phyloP scores from a whole-genome alignment of 2,797 vertebrate genomes.

The Thunnus albacares region DNA sequence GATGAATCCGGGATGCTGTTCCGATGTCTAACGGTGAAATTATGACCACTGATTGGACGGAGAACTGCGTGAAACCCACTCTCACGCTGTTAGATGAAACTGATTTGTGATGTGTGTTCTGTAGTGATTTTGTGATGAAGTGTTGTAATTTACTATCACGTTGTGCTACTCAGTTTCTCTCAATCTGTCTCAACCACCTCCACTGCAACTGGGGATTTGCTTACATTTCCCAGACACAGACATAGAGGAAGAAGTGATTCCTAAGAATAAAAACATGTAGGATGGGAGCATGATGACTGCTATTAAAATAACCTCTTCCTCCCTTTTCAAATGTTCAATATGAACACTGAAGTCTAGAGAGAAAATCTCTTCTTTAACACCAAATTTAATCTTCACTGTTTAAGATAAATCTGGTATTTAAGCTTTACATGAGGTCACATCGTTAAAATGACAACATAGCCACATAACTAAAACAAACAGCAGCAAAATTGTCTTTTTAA shows the following conservation, averaged over 20 bases:
- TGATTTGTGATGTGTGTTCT: slow-evolving; percentile 26
- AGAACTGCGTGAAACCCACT: slow-evolving; percentile 3
- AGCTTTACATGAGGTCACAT: background rate
- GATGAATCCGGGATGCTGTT: slow-evolving; percentile 2
- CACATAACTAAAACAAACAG: background rate
- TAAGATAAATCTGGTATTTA: background rate
- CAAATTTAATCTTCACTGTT: background rate
- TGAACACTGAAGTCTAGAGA: too few species aligned
- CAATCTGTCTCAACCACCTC: slow-evolving; percentile 31
- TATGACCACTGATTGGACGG: slow-evolving; percentile 7
- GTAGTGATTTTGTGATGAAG: slow-evolving; percentile 28
- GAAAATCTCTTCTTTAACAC: background rate
- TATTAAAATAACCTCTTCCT: background rate
- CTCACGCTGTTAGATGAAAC: slow-evolving; percentile 16
- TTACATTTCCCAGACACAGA: slow-evolving; percentile 25
- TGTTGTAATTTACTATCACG: slow-evolving; percentile 35
- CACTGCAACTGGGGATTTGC: slow-evolving; percentile 8
- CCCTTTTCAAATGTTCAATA: too few species aligned
- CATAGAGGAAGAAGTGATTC: background rate
- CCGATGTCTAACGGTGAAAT: slow-evolving; percentile 23
- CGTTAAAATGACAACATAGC: background rate
- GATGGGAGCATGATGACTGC: too few species aligned
- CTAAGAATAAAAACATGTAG: too few species aligned
- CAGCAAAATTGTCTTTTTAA: background rate
- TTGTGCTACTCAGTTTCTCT: slow-evolving; percentile 33